Evolutionary conservation across 2,888 invertebrate genomes (phyloP).

Genomic region (Aromia moschata): DNA sequence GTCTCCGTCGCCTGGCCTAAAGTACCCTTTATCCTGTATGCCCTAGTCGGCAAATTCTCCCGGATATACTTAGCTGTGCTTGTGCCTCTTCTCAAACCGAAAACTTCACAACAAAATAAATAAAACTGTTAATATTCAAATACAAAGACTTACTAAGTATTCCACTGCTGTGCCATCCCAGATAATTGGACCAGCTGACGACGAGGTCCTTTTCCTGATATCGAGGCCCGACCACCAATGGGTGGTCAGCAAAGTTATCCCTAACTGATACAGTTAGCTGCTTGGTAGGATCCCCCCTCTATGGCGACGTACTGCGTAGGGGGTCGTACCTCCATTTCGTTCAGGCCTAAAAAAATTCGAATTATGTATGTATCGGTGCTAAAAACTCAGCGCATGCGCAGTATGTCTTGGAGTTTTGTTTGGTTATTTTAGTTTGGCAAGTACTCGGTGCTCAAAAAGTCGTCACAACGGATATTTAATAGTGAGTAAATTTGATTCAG

Average conservation of each 20-base stretch:
- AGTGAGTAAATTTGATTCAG: no score
- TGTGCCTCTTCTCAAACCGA: conserved; percentile 78
- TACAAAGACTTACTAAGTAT: conserved; percentile 69
- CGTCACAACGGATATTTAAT: no score
- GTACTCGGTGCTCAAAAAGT: background rate
- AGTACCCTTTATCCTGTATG: conserved; percentile 78
- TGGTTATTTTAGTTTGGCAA: conserved; percentile 20
- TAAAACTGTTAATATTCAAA: background rate
- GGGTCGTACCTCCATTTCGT: conserved; percentile 72
- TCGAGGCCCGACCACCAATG: conserved; percentile 78
- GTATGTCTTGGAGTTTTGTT: conserved; percentile 5
- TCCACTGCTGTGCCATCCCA: conserved; percentile 77
- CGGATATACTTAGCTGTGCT: conserved; percentile 67
- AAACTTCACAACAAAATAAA: conserved; percentile 60
- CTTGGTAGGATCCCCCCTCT: conserved; percentile 71
- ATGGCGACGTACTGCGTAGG: conserved; percentile 70
- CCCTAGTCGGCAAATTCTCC: conserved; percentile 71
- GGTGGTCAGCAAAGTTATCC: conserved; percentile 78
- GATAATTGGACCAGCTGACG: conserved; percentile 68
- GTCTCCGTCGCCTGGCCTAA: conserved; percentile 82
- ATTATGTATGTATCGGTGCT: background rate
- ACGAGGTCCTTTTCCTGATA: conserved; percentile 76
- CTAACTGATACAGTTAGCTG: conserved; percentile 68
- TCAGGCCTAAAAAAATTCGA: conserved; percentile 69
- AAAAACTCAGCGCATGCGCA: conserved; percentile 21